A percentile compares a stretch with the other conserved stretches of the same genome.
These are phyloP conservation scores for Pecten maximus DNA, from an alignment of 2,888 invertebrate species.

Conservation along the genomic window DNA sequence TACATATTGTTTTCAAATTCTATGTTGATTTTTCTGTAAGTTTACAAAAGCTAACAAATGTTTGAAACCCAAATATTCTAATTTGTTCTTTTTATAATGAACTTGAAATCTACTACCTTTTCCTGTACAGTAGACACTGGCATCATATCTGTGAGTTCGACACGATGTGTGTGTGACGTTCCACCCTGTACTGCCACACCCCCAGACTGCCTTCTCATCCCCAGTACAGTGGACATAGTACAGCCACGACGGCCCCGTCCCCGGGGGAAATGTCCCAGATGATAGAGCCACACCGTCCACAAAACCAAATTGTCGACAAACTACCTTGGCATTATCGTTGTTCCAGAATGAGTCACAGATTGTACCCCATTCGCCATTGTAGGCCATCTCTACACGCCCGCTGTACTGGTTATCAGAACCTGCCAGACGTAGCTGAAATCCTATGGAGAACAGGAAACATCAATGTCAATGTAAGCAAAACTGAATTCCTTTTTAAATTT, in stretches of 20 bases:
- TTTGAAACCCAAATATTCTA: no score
- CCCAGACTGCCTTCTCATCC: constrained; percentile 69
- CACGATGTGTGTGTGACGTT: constrained; percentile 65
- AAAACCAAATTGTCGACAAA: constrained; percentile 68
- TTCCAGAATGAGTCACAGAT: constrained; percentile 69
- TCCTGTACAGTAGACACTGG: constrained; percentile 71
- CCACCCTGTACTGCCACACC: constrained; percentile 66
- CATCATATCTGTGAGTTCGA: constrained; percentile 66
- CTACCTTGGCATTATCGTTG: constrained; percentile 66
- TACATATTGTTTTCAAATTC: no score
- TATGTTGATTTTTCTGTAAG: no score
- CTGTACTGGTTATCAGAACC: constrained; percentile 57
- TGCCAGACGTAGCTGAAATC: constrained; percentile 62
- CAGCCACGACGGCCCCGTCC: constrained; percentile 67
- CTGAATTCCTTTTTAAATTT: no score
- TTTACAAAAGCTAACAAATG: no score
- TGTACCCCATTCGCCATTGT: constrained; percentile 68
- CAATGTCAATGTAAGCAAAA: neutral
- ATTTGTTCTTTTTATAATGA: no score
- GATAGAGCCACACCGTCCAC: constrained; percentile 67
- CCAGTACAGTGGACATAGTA: constrained; percentile 68
- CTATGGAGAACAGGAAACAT: constrained; percentile 44
- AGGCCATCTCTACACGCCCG: constrained; percentile 67
- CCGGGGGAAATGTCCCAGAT: constrained; percentile 63
- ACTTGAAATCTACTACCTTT: no score